These are phyloP conservation scores for Cantharis rustica DNA, from an alignment of 2,888 invertebrate genomes.

Conservation along the genomic window DNA sequence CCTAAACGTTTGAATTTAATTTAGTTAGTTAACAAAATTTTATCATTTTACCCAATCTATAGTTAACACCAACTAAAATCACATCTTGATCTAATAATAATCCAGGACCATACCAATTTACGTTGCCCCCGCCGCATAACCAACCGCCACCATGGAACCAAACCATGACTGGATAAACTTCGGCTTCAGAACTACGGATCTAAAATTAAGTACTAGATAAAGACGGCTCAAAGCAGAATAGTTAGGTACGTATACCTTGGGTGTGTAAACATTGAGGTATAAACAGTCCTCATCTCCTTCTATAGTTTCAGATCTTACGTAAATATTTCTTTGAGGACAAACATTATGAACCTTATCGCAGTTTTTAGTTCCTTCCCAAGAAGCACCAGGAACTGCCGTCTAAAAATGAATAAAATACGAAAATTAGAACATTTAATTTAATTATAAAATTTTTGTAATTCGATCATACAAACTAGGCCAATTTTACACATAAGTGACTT, in stretches of 20 bases:
- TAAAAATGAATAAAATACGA: conserved; percentile 45
- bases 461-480: not conserved
- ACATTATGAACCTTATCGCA: conserved; percentile 69
- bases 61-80: conserved; percentile 58
- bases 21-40: not conserved
- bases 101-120: conserved; percentile 72
- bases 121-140: conserved; percentile 73
- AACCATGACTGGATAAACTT: conserved; percentile 70
- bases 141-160: conserved; percentile 78
- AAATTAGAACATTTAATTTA: not conserved
- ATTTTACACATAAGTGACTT: not conserved
- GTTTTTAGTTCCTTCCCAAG: conserved; percentile 68
- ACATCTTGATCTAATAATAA: conserved; percentile 72
- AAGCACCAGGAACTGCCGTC: conserved; percentile 66
- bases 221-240: not conserved
- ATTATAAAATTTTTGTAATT: not conserved
- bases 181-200: not conserved
- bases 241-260: conserved; percentile 49
- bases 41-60: conserved; percentile 32
- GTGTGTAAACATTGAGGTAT: conserved; percentile 74
- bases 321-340: conserved; percentile 64
- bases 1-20: conserved; percentile 42
- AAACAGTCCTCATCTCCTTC: conserved; percentile 83
- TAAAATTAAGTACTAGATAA: not conserved
- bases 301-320: conserved; percentile 42